Evolutionary conservation across 2,797 vertebrate genomes (phyloP).

Genomic region (Rallus crepitans): DNA sequence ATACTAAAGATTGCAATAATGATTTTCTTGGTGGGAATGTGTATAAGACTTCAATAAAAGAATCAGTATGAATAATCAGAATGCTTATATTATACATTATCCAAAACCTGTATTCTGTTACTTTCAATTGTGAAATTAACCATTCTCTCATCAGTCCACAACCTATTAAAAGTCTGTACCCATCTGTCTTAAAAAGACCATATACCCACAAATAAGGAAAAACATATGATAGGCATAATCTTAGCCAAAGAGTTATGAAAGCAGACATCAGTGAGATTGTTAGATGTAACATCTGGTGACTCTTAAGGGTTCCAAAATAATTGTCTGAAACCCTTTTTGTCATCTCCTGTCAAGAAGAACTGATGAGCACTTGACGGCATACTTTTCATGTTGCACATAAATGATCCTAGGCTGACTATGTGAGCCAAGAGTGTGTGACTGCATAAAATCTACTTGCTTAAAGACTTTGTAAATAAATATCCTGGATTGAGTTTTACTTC

Average conservation of each 20-base stretch:
- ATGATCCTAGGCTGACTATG: not conserved
- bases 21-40: not conserved
- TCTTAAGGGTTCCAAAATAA: not conserved
- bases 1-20: not conserved
- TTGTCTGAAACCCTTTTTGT: not conserved
- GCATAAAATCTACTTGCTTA: not conserved
- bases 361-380: not conserved
- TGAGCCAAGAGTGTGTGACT: not conserved
- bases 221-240: rapidly evolving
- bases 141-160: not conserved
- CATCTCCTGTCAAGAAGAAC: not conserved
- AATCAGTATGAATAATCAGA: not conserved
- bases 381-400: not conserved
- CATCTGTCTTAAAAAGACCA: not conserved
- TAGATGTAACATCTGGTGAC: not conserved
- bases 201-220: not conserved
- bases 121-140: not conserved
- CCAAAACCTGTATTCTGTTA: not conserved
- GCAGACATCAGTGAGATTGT: not conserved
- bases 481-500: not conserved
- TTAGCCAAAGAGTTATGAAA: not conserved
- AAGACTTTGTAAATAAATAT: not conserved
- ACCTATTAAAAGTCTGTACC: not conserved
- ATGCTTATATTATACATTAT: not conserved
- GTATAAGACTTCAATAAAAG: not conserved